Evolutionary conservation across 2,797 vertebrate genomes (phyloP).

Genomic region (Danio jaintianensis): DNA sequence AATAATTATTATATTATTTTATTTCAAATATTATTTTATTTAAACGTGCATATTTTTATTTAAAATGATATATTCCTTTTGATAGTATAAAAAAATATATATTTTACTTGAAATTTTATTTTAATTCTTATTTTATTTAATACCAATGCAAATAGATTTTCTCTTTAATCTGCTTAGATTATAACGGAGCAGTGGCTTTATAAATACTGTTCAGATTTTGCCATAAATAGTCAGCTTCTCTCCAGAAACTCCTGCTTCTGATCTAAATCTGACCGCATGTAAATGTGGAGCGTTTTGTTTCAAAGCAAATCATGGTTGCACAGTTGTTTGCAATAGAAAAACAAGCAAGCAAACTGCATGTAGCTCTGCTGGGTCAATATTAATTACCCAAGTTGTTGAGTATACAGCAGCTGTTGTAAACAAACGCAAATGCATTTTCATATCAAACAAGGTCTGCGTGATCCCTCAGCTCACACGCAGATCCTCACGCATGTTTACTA

Average conservation of each 20-base stretch:
- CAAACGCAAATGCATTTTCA: slow-evolving; percentile 78
- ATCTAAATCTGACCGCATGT: neutral
- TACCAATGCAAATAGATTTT: no score
- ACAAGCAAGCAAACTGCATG: slow-evolving; percentile 51
- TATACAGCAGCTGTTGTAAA: slow-evolving; percentile 80
- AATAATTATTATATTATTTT: no score
- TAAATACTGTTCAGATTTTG: neutral
- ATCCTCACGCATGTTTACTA: slow-evolving; percentile 69
- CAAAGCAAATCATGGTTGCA: neutral
- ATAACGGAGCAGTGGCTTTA: neutral
- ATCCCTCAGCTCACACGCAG: slow-evolving; percentile 61
- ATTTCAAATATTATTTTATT: no score
- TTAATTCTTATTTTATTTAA: no score
- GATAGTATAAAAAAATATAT: no score
- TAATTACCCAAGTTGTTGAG: slow-evolving; percentile 80
- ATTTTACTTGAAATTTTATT: no score
- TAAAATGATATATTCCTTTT: no score
- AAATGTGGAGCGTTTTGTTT: neutral
- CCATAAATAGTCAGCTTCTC: neutral
- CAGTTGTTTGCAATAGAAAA: slow-evolving; percentile 62
- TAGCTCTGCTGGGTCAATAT: slow-evolving; percentile 77
- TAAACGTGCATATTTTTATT: no score
- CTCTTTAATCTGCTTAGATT: neutral
- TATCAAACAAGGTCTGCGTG: slow-evolving; percentile 74
- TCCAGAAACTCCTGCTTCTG: neutral